Conservation (phyloP, 2,888 invertebrate genomes). For the Leptinotarsa haldemani region DNA sequence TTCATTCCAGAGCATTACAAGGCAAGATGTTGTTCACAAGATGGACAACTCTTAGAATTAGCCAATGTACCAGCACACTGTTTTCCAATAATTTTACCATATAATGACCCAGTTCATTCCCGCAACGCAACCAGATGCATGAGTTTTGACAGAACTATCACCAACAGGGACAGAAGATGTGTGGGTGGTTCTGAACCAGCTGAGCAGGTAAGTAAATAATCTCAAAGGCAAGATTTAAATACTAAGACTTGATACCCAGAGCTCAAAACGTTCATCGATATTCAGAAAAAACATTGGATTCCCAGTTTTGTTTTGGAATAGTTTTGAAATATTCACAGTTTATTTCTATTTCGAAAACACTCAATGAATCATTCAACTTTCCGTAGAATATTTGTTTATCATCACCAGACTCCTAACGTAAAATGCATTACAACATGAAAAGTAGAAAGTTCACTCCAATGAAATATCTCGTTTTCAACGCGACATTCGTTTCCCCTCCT, state of each 20-base stretch:
- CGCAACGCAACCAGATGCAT: slow-evolving; percentile 72
- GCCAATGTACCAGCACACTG: slow-evolving; percentile 65
- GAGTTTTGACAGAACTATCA: slow-evolving; percentile 78
- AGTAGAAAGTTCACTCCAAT: no score
- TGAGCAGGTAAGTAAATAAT: slow-evolving; percentile 71
- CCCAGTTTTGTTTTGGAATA: no score
- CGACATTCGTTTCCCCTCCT: no score
- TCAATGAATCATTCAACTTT: no score
- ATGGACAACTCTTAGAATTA: slow-evolving; percentile 68
- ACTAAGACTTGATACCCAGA: not conserved
- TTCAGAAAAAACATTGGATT: not conserved
- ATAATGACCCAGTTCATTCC: slow-evolving; percentile 69
- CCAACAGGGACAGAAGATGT: slow-evolving; percentile 75
- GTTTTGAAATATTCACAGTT: no score
- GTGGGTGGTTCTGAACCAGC: slow-evolving; percentile 73
- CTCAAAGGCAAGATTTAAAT: not conserved
- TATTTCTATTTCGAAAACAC: accelerated
- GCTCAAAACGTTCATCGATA: no score
- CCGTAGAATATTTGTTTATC: no score
- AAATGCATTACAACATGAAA: no score
- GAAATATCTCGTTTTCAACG: no score
- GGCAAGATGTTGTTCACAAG: slow-evolving; percentile 73
- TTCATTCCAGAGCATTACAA: slow-evolving; percentile 67
- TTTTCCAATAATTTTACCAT: slow-evolving; percentile 69
- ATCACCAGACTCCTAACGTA: no score